Base-by-base conservation (phyloP, 2,113 vertebrate species). In the Grammomys surdaster region DNA sequence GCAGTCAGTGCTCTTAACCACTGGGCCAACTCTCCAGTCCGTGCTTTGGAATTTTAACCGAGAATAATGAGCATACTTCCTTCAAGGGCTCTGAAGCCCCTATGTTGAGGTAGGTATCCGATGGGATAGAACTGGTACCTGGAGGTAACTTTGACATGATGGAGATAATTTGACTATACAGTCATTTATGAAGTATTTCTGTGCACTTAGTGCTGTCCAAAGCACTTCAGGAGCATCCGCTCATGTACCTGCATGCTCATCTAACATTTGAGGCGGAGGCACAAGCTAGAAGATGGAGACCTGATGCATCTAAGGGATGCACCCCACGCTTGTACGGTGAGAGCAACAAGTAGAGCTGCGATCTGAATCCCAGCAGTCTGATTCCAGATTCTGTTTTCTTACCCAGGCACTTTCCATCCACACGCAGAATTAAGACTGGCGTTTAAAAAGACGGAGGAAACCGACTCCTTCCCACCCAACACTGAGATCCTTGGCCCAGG, bases 371-470 rank as follows among this genome's bases (percentile, higher is more conserved):
- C 56, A 63, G 85, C 7, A 28, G 13, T 54, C 48, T 33, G 56
- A 36, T 16, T 72, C 65, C 54, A 76, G 28, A 72, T 58, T 76
- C 84, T 76, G 58, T 17, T 46, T 40, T 73, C 40, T 87, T 58
- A 89, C 3, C 9, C 63, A 40, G 0, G 24, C 11, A 33, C 8
- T 63, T 76, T 60, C 81, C 56, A 88, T 19, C 76, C 33, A 33
- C 67, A 48, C 51, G 36, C 85, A 70, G 67, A 81, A 89, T 31
- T 33, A n/a, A 72, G 77, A 69, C 2, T 60, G 58, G 58, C 51
- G 92, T 96, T 93, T 86, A 46, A 51, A 63, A 81, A 96, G 67
- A 94, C 96, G 12, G 24, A 67, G 88, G 80, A 85, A 85, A 92
- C 0, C n/a, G 22, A 89, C 40, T 87, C 63, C 46, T 67, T 54